Conservation (phyloP, 2,113 vertebrate genomes). For the Paramisgurnus dabryanus region DNA sequence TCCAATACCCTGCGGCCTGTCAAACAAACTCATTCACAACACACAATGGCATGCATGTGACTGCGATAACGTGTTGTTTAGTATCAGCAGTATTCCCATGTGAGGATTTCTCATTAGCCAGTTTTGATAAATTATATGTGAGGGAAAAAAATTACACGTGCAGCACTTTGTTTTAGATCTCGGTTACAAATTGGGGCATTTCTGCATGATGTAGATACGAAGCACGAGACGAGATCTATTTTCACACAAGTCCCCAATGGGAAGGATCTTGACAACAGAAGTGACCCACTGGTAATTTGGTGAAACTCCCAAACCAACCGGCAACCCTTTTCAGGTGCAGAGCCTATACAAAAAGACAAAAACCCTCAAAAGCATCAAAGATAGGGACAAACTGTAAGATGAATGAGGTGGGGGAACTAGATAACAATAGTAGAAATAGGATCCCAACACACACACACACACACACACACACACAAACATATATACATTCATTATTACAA, state of each 20-base stretch:
- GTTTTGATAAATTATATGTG: constrained; percentile 19
- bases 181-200: constrained; percentile 14
- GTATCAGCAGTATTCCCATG: not conserved
- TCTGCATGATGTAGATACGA: constrained; percentile 17
- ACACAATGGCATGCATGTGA: constrained; percentile 14
- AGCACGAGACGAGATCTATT: constrained; percentile 24
- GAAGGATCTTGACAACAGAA: constrained; percentile 4
- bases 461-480: constrained; percentile 22
- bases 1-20: not conserved
- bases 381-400: not conserved
- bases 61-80: not conserved
- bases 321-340: constrained; percentile 6
- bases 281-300: constrained; percentile 17
- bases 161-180: not conserved
- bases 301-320: constrained; percentile 3
- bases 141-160: constrained; percentile 15
- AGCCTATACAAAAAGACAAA: not conserved
- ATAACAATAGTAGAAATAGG: constrained; percentile 13
- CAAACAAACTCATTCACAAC: constrained; percentile 11
- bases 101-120: constrained; percentile 25
- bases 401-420: not conserved
- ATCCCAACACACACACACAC: constrained; percentile 34
- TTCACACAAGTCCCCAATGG: not conserved
- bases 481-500: constrained; percentile 60
- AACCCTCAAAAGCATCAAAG: constrained; percentile 1